These are phyloP conservation scores for Nemopilema nomurai DNA, from an alignment of 30 jellyfish, hydroid and myxozoan genomes.

Conservation along the genomic window DNA sequence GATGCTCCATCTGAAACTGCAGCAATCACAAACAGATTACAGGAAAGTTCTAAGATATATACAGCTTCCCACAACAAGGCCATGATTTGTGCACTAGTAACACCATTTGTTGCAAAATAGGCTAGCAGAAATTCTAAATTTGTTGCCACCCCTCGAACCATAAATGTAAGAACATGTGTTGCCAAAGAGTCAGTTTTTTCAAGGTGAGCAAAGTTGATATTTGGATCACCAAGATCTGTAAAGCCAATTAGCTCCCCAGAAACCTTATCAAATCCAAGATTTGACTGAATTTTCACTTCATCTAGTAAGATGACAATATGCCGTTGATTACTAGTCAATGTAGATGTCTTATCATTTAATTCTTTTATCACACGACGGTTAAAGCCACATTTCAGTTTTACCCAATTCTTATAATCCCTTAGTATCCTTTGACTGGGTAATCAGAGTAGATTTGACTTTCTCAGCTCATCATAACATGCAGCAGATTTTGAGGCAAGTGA, in stretches of 20 bases:
- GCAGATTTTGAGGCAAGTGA: conserved; percentile 52
- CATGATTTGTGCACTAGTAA: conserved; percentile 29
- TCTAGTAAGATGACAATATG: conserved; percentile 23
- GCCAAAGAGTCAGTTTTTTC: conserved; percentile 30
- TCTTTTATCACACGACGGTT: conserved; percentile 43
- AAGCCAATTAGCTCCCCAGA: conserved; percentile 63
- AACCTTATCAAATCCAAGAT: conserved; percentile 48
- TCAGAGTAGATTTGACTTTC: background rate
- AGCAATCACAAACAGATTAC: conserved; percentile 9
- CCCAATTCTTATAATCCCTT: conserved; percentile 59
- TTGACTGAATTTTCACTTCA: conserved; percentile 16
- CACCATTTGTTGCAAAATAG: conserved; percentile 48
- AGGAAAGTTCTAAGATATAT: background rate
- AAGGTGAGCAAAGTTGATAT: conserved; percentile 12
- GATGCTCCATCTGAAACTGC: conserved; percentile 59
- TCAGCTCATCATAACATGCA: conserved; percentile 18
- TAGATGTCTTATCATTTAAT: background rate
- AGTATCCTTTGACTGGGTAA: conserved; percentile 59
- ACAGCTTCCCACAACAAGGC: conserved; percentile 53
- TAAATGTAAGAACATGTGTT: conserved; percentile 48
- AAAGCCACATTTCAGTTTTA: conserved; percentile 58
- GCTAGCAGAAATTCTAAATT: conserved; percentile 23
- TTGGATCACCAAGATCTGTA: conserved; percentile 67
- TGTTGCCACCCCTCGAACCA: conserved; percentile 23
- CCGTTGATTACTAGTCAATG: conserved; percentile 24